These are phyloP conservation scores for Tetramorium parvispinum DNA, from an alignment of 1,140 invertebrate species.

Conservation along the genomic window DNA sequence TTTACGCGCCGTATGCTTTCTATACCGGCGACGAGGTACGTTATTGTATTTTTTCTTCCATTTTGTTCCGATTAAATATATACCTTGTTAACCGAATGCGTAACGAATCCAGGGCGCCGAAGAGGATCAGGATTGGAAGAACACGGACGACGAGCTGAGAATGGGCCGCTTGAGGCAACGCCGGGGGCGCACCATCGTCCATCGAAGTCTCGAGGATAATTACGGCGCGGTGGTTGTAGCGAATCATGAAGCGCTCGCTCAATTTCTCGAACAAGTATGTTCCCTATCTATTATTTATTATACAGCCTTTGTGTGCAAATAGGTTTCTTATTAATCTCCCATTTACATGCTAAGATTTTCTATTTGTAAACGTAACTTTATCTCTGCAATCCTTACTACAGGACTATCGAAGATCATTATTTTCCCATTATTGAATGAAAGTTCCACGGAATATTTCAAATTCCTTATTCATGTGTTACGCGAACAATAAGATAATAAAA, in stretches of 20 bases:
- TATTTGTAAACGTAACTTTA: background rate
- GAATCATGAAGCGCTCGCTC: slow-evolving; percentile 94
- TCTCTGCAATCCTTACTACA: background rate
- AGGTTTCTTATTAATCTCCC: too few species aligned
- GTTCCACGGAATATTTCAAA: background rate
- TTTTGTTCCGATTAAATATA: background rate
- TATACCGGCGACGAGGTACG: slow-evolving; percentile 86
- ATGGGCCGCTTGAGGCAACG: slow-evolving; percentile 89
- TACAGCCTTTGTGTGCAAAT: background rate
- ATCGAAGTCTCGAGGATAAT: slow-evolving; percentile 94
- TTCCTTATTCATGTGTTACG: background rate
- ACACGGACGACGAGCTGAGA: slow-evolving; percentile 81
- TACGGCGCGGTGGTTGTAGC: slow-evolving; percentile 95
- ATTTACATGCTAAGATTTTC: too few species aligned
- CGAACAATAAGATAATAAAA: background rate
- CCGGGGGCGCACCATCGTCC: slow-evolving; percentile 91
- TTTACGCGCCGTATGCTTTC: slow-evolving; percentile 92
- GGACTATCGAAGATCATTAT: background rate
- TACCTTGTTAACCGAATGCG: background rate
- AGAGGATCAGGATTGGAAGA: slow-evolving; percentile 86
- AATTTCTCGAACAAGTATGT: slow-evolving; percentile 92
- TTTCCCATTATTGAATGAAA: background rate
- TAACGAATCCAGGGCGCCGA: slow-evolving; percentile 83
- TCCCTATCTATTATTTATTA: background rate
- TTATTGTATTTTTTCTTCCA: background rate